phyloP scores from a whole-genome alignment of 2,888 invertebrate species.

The Caenorhabditis macrosperma region DNA sequence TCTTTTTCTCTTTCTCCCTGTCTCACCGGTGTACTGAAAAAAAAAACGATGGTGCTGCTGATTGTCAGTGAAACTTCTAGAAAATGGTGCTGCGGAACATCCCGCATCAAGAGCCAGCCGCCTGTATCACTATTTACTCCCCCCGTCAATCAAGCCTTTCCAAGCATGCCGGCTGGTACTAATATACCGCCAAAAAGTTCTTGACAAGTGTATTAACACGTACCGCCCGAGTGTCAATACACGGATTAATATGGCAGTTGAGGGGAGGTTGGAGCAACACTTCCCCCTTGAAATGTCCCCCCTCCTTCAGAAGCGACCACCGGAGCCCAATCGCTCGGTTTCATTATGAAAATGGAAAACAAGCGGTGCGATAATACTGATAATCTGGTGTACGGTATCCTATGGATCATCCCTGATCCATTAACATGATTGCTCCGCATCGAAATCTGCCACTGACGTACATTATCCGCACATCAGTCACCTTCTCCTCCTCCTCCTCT shows the following conservation, averaged over 20 bases:
- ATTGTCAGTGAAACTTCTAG: too few species aligned
- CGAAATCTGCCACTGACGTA: not conserved
- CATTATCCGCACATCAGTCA: not conserved
- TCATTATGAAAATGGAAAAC: not conserved
- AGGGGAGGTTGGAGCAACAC: not conserved
- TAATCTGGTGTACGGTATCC: slow-evolving; percentile 12
- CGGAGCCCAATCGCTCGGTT: too few species aligned
- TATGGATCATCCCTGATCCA: slow-evolving; percentile 26
- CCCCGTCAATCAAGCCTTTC: too few species aligned
- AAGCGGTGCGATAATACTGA: slow-evolving; percentile 16
- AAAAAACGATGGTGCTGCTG: too few species aligned
- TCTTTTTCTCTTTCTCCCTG: too few species aligned
- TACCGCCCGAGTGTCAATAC: slow-evolving; percentile 18
- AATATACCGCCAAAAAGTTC: slow-evolving; percentile 32
- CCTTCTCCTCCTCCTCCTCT: not conserved
- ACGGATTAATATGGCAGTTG: not conserved
- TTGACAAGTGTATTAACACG: slow-evolving; percentile 56
- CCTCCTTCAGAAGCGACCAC: too few species aligned
- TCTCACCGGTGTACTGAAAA: too few species aligned
- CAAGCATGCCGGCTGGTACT: slow-evolving; percentile 12
- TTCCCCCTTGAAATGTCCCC: too few species aligned
- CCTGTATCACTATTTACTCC: too few species aligned
- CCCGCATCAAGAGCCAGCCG: too few species aligned
- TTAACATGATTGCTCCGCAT: slow-evolving; percentile 28
- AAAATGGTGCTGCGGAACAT: too few species aligned